Base-by-base conservation (phyloP, 2,888 invertebrate genomes). In the Temnothorax rugatulus region DNA sequence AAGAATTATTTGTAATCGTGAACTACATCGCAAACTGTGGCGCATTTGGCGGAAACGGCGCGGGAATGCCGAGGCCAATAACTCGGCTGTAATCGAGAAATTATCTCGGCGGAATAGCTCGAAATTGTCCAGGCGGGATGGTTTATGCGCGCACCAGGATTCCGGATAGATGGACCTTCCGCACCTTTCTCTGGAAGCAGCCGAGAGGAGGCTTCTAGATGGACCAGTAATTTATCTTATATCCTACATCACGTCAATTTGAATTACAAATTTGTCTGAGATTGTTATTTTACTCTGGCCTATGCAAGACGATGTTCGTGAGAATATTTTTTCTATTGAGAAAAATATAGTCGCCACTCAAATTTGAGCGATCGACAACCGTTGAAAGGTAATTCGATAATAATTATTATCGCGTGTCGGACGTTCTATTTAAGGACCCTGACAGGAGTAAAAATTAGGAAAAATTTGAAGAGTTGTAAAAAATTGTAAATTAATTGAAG, bases 231-330 rank as follows among this genome's bases (percentile, higher is more conserved):
- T 91, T 91, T 87, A 91, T 89, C 88, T 87, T 74, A 69, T 85
- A 89, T 34, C 29, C 29, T 29, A 29, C 29, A 4, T 89, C 89
- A 74, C 84, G 74, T 73, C 84, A 73, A 91, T 92, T 91, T 89
- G 90, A 91, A 91, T 91, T 87, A 88, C 91, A 91, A 91, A 92
- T 92, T 89, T 71, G 34, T 74, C 64, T n/a, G 83, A 87, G 89
- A 90, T 91, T 90, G 41, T 85, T 81, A 74, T 82, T 85, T 84
- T 71, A 61, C 54, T 41, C 15, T 15, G 64, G n/a, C 13, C 15
- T 34, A 15, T 21, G 1, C 52, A 38, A 18, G 2, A 34, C 18
- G 4, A 18, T 50, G 38, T 13, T 13, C 15, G 2, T 41, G 25
- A 47, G 18, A 47, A 71, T 11, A 71, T 38, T 18, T 18, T 18